These are phyloP conservation scores for Tachypleus tridentatus DNA, from an alignment of 1,140 invertebrate genomes.

Conservation along the genomic window DNA sequence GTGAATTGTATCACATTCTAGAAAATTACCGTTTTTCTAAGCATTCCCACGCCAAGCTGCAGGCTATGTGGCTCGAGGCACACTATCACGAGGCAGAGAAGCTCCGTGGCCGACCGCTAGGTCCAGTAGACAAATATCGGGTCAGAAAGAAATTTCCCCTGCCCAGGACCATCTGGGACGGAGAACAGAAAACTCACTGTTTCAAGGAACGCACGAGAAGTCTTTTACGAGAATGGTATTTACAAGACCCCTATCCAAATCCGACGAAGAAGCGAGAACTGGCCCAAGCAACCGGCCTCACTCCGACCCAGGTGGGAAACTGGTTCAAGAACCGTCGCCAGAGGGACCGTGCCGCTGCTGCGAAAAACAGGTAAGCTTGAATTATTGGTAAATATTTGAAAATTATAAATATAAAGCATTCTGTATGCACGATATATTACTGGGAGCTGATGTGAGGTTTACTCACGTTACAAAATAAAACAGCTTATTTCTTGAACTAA, in stretches of 20 bases:
- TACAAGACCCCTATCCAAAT: conserved; percentile 98
- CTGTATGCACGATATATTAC: too few species aligned
- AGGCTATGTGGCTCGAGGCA: conserved; percentile 90
- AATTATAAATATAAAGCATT: too few species aligned
- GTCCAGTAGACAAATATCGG: conserved; percentile 99
- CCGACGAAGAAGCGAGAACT: conserved; percentile 97
- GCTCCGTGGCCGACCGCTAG: conserved; percentile 81
- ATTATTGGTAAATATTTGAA: background rate
- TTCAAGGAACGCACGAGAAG: conserved; percentile 97
- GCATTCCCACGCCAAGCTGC: conserved; percentile 90
- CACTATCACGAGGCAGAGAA: conserved; percentile 98
- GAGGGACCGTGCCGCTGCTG: conserved; percentile 94
- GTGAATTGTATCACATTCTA: conserved; percentile 88
- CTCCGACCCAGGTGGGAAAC: conserved; percentile 98
- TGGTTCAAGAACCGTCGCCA: conserved; percentile 99
- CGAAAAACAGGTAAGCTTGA: conserved; percentile 78
- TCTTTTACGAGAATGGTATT: conserved; percentile 92
- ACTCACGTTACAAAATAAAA: too few species aligned
- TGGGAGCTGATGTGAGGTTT: too few species aligned
- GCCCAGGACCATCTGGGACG: conserved; percentile 98
- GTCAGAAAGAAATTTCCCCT: conserved; percentile 97
- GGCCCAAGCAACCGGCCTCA: conserved; percentile 91
- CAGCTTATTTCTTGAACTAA: too few species aligned
- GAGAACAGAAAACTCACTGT: conserved; percentile 99
- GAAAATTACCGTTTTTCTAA: conserved; percentile 96